These are phyloP conservation scores for Anguilla japonica DNA, from an alignment of 2,113 vertebrate genomes.

Conservation along the genomic window DNA sequence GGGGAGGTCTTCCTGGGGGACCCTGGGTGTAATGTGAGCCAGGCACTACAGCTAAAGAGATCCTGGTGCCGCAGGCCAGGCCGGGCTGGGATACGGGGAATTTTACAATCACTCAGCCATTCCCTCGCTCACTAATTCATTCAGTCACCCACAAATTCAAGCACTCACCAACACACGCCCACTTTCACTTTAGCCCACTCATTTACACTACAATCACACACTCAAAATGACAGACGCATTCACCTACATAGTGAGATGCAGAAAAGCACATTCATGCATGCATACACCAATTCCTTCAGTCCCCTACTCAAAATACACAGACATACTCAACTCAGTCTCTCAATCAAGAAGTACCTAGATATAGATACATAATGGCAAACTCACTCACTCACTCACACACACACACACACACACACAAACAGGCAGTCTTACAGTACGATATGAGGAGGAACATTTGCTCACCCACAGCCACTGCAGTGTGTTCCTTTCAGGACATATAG, in stretches of 20 bases:
- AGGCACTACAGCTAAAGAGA: neutral
- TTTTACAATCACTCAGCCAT: neutral
- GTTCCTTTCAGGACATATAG: neutral
- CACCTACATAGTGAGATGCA: neutral
- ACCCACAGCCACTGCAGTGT: neutral
- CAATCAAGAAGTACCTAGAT: too few species aligned
- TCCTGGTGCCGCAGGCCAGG: neutral
- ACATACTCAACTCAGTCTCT: too few species aligned
- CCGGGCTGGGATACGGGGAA: neutral
- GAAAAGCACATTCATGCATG: too few species aligned
- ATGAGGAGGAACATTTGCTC: neutral
- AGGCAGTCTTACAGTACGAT: neutral
- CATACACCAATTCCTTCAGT: too few species aligned
- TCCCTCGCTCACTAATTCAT: neutral
- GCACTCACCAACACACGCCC: neutral
- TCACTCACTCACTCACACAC: neutral
- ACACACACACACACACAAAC: neutral
- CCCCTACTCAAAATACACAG: too few species aligned
- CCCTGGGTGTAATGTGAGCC: slow-evolving; percentile 38
- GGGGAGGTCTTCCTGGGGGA: neutral
- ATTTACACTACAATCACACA: neutral
- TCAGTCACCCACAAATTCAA: neutral
- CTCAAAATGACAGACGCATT: neutral
- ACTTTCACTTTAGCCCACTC: neutral
- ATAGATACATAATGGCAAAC: neutral